A percentile compares a stretch with the other conserved stretches of the same genome.
Evolutionary conservation across 2,888 invertebrate species (phyloP).

Genomic region (Diadromus collaris): DNA sequence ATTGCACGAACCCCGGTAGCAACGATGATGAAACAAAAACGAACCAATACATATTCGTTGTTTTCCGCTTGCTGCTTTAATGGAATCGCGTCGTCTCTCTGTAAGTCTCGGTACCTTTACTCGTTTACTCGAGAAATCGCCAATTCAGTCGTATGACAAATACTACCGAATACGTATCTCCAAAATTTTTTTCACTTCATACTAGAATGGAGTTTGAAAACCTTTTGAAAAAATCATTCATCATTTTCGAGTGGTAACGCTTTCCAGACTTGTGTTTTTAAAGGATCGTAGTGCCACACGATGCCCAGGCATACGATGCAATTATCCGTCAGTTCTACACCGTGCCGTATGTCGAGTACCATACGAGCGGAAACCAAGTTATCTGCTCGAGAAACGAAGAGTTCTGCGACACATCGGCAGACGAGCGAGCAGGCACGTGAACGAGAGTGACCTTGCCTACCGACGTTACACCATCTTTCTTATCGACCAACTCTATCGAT

Average conservation of each 20-base stretch:
- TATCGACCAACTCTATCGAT: background rate
- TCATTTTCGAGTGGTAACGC: too few species aligned
- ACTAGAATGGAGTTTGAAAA: too few species aligned
- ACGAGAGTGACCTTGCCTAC: background rate
- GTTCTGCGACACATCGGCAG: background rate
- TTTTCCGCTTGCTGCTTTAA: slow-evolving; percentile 36
- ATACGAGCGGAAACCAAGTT: background rate
- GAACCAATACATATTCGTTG: background rate
- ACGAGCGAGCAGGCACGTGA: background rate
- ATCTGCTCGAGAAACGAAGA: background rate
- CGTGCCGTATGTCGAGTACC: too few species aligned
- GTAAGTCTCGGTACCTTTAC: too few species aligned
- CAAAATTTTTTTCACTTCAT: too few species aligned
- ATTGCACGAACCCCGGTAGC: slow-evolving; percentile 14
- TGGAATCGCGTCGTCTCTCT: background rate
- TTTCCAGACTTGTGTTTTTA: background rate
- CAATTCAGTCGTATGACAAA: too few species aligned
- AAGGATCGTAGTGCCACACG: background rate
- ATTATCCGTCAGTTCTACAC: background rate
- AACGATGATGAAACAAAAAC: slow-evolving; percentile 9
- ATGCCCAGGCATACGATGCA: background rate
- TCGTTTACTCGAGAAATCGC: too few species aligned
- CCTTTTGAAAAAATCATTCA: too few species aligned
- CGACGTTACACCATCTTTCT: background rate
- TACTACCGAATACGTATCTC: too few species aligned